These are phyloP conservation scores for Perithous albicinctus DNA, from an alignment of 2,888 invertebrate genomes.

Conservation along the genomic window DNA sequence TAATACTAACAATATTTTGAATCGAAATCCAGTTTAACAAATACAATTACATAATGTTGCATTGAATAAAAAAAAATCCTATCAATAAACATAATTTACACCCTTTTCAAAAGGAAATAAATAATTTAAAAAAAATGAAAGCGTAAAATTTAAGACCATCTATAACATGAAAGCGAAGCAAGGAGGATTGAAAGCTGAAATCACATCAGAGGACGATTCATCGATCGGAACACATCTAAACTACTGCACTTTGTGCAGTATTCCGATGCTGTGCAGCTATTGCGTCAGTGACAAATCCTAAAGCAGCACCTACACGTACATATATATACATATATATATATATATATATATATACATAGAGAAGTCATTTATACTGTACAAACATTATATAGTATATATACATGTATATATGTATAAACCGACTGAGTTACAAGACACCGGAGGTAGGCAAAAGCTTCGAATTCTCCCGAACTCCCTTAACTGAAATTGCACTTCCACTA, in stretches of 20 bases:
- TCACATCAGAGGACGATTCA: not conserved
- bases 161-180: too few species aligned
- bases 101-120: too few species aligned
- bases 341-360: not conserved
- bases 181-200: not conserved
- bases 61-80: too few species aligned
- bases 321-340: not conserved
- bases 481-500: slow-evolving; percentile 62
- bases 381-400: not conserved
- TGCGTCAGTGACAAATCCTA: not conserved
- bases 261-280: not conserved
- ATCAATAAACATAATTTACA: too few species aligned
- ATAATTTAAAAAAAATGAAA: too few species aligned
- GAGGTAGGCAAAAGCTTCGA: slow-evolving; percentile 49
- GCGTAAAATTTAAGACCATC: too few species aligned
- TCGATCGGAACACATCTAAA: not conserved
- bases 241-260: not conserved
- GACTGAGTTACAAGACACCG: slow-evolving; percentile 45
- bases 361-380: not conserved
- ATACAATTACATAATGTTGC: too few species aligned
- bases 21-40: too few species aligned
- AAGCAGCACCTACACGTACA: not conserved
- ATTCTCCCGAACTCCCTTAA: slow-evolving; percentile 65
- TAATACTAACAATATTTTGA: too few species aligned
- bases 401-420: slow-evolving; percentile 9